Evolutionary conservation across 2,888 invertebrate genomes (phyloP).

Genomic region (Epistrophella euchroma): DNA sequence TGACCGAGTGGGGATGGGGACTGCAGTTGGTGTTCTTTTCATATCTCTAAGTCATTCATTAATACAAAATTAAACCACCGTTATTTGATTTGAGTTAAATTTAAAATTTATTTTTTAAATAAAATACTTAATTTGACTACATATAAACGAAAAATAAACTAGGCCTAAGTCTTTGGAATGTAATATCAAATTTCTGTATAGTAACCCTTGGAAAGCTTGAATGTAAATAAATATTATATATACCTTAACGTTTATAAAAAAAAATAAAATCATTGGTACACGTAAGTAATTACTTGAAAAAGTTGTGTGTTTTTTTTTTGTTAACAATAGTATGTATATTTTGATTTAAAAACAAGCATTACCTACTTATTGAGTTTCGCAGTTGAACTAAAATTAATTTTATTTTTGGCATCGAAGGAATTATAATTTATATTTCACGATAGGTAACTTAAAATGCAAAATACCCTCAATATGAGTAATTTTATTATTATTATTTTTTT

Average conservation of each 20-base stretch:
- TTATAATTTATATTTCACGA: constrained; percentile 48
- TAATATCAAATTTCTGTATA: constrained; percentile 79
- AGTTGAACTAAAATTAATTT: constrained; percentile 46
- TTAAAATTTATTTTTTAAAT: constrained; percentile 70
- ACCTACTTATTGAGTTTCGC: constrained; percentile 40
- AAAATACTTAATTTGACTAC: constrained; percentile 69
- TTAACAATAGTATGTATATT: constrained; percentile 37
- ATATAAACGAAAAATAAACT: constrained; percentile 72
- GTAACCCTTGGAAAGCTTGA: constrained; percentile 62
- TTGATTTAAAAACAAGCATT: constrained; percentile 49
- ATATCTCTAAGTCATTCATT: background rate
- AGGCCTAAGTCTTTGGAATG: constrained; percentile 83
- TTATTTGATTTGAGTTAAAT: constrained; percentile 50
- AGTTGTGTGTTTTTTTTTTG: constrained; percentile 13
- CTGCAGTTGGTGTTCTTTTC: too few relatives aligned
- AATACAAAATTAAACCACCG: background rate
- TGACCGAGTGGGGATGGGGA: too few relatives aligned
- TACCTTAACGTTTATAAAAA: constrained; percentile 30
- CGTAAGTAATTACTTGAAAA: constrained; percentile 32
- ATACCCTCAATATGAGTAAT: constrained; percentile 76
- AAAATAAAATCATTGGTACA: constrained; percentile 40
- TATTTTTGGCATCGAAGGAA: constrained; percentile 69
- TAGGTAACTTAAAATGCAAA: constrained; percentile 46
- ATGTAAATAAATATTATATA: constrained; percentile 54
- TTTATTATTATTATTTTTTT: constrained; percentile 44